These are phyloP conservation scores for Siniperca obscura DNA, from an alignment of 2,797 vertebrate genomes.

Conservation along the genomic window DNA sequence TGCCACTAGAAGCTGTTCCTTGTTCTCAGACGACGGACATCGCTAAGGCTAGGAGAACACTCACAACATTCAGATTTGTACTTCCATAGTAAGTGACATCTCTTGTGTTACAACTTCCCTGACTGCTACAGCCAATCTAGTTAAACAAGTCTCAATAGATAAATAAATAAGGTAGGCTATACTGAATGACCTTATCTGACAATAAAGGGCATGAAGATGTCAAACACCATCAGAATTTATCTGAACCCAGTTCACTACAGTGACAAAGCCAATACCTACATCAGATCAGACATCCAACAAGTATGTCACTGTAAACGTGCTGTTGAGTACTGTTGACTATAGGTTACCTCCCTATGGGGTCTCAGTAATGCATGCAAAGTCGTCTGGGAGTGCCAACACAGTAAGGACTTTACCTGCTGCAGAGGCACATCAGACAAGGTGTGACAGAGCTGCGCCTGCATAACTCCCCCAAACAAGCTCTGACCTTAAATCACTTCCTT, in stretches of 20 bases:
- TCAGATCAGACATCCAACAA: conserved; percentile 19
- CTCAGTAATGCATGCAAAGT: conserved; percentile 11
- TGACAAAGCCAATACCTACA: neutral
- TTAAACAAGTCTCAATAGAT: neutral
- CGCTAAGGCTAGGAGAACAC: neutral
- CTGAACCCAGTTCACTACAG: neutral
- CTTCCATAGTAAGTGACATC: neutral
- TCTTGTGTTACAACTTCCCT: neutral
- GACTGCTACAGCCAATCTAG: neutral
- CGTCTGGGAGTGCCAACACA: conserved; percentile 11
- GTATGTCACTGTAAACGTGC: conserved; percentile 10
- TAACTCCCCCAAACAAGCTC: conserved; percentile 39
- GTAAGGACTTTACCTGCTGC: conserved; percentile 57
- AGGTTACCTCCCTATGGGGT: neutral
- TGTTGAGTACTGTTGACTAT: neutral
- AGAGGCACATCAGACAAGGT: conserved; percentile 51
- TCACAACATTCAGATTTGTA: neutral
- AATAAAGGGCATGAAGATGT: conserved; percentile 12
- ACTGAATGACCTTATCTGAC: conserved; percentile 5
- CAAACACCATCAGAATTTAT: conserved; percentile 24
- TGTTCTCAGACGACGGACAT: conserved; percentile 10
- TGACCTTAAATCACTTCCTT: conserved; percentile 67
- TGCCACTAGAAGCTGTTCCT: conserved; percentile 12
- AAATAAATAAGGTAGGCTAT: neutral
- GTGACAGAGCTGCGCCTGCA: conserved; percentile 34